Evolutionary conservation across 2,888 invertebrate species (phyloP).

Genomic region (Chydorus sphaericus): DNA sequence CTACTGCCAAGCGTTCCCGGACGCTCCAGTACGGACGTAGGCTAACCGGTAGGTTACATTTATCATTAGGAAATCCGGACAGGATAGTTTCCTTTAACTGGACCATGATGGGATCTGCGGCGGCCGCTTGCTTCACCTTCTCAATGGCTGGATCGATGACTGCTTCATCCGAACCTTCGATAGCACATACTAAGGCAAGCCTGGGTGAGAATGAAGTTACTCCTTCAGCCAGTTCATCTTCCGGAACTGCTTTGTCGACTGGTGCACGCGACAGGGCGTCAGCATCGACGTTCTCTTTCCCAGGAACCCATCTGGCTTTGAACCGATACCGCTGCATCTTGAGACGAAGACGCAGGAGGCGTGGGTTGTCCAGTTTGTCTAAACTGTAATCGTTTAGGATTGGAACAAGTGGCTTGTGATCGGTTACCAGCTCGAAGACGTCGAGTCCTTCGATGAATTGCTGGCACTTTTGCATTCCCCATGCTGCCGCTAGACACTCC

Average conservation of each 20-base stretch:
- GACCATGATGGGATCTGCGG: conserved; percentile 5
- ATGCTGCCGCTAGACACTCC: conserved; percentile 1
- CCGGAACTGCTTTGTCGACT: neutral
- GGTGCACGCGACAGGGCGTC: conserved; percentile 15
- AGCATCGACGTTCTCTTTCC: conserved; percentile 6
- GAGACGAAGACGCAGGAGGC: conserved; percentile 7
- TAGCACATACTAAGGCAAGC: neutral
- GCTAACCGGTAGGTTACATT: neutral
- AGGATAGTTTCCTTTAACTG: neutral
- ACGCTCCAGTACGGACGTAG: conserved; percentile 3
- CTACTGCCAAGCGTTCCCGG: neutral
- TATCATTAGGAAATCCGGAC: neutral
- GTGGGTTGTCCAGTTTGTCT: conserved; percentile 3
- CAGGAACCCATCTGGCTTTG: conserved; percentile 5
- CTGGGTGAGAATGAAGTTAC: too few species aligned
- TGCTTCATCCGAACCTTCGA: neutral
- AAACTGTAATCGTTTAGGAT: neutral
- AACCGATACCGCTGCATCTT: conserved; percentile 6
- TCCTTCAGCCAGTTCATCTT: neutral
- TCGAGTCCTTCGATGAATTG: conserved; percentile 1
- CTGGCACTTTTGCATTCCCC: neutral
- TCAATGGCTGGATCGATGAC: neutral
- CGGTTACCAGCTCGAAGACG: neutral
- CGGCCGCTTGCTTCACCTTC: neutral
- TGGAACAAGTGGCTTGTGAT: neutral